A percentile compares a stretch with the other conserved stretches of the same genome.
Conservation (phyloP, 2,113 vertebrate species). For the Anhinga rufa region DNA sequence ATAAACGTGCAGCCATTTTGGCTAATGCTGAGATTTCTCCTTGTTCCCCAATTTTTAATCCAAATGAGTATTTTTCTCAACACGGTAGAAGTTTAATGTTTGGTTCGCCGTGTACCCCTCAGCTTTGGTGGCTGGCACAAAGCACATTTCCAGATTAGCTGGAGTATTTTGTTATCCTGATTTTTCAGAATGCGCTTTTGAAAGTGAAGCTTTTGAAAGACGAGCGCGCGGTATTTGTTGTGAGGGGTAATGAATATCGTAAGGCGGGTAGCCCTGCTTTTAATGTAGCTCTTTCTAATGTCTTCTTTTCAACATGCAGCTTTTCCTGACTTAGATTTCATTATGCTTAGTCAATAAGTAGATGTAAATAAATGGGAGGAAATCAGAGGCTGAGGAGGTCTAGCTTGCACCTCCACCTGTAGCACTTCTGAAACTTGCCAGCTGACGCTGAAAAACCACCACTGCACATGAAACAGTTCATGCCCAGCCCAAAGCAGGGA, state of each 20-base stretch:
- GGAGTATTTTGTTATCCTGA: not conserved
- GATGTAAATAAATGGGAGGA: not conserved
- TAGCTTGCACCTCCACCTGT: not conserved
- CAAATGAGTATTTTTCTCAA: not conserved
- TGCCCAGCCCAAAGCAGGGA: not conserved
- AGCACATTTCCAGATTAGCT: not conserved
- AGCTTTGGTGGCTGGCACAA: not conserved
- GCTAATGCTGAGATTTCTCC: not conserved
- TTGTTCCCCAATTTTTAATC: not conserved
- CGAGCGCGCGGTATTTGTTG: fast-evolving
- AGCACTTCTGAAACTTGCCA: not conserved
- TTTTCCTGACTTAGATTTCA: not conserved
- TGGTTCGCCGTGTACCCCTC: not conserved
- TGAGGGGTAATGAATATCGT: fast-evolving
- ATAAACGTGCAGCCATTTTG: not conserved
- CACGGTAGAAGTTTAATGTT: not conserved
- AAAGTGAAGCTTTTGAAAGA: not conserved
- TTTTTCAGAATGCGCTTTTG: not conserved
- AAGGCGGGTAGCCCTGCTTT: not conserved
- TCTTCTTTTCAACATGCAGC: not conserved
- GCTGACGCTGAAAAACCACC: not conserved
- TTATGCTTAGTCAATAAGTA: not conserved
- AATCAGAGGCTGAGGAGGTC: not conserved
- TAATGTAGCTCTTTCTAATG: not conserved
- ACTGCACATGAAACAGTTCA: fast-evolving